Evolutionary conservation across 2,888 invertebrate species (phyloP).

Genomic region (Oligia strigilis): DNA sequence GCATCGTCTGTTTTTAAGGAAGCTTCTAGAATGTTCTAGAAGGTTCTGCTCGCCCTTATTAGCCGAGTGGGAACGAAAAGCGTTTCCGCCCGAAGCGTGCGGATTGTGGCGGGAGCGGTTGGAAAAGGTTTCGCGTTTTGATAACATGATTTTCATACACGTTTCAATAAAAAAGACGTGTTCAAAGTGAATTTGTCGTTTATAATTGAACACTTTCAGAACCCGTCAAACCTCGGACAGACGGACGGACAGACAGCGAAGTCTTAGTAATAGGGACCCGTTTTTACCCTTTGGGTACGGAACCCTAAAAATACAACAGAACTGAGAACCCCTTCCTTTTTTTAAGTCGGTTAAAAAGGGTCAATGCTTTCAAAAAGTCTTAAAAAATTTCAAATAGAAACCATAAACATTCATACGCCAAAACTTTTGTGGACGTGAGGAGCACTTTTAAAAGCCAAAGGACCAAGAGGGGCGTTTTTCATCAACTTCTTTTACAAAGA

Average conservation of each 20-base stretch:
- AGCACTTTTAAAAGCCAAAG: not conserved
- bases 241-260: too few relatives aligned
- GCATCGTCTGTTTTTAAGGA: not conserved
- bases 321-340: too few relatives aligned
- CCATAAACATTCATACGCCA: not conserved
- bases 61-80: too few relatives aligned
- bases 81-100: not conserved
- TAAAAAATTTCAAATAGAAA: not conserved
- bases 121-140: not conserved
- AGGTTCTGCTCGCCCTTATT: not conserved
- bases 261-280: too few relatives aligned
- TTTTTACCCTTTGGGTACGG: too few relatives aligned
- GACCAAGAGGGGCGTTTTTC: not conserved
- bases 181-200: not conserved
- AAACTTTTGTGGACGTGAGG: not conserved
- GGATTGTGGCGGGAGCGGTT: not conserved
- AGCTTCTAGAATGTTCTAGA: too few relatives aligned
- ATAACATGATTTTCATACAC: slow-evolving; percentile 10
- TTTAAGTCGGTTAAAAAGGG: too few relatives aligned
- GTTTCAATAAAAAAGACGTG: not conserved
- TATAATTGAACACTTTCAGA: slow-evolving; percentile 27
- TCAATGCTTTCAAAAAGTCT: not conserved
- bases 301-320: too few relatives aligned
- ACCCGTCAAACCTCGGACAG: slow-evolving; percentile 10
- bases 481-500: not conserved